phyloP scores from a whole-genome alignment of 2,113 vertebrate genomes.

The Pelobates fuscus region DNA sequence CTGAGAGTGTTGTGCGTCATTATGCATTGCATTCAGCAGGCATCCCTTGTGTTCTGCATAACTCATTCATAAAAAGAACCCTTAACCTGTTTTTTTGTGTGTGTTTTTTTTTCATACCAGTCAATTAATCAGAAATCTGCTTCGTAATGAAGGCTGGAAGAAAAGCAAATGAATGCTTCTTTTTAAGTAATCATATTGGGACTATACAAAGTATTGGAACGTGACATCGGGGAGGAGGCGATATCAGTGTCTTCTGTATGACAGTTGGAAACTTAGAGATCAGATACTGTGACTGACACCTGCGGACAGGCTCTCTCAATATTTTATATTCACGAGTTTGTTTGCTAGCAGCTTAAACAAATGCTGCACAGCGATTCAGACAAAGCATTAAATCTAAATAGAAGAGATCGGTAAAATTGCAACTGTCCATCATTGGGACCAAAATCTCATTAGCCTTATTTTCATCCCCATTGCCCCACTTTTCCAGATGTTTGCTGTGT shows the following conservation, averaged over 20 bases:
- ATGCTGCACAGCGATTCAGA: too few species aligned
- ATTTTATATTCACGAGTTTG: background rate
- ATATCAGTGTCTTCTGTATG: constrained; percentile 10
- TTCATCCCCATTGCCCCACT: too few species aligned
- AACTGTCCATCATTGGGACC: too few species aligned
- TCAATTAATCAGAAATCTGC: constrained; percentile 2
- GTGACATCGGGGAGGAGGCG: constrained; percentile 19
- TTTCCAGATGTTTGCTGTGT: too few species aligned
- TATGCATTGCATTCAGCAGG: background rate
- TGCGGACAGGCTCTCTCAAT: background rate
- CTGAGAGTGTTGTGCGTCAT: background rate
- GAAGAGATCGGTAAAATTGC: too few species aligned
- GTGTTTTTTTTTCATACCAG: constrained; percentile 6
- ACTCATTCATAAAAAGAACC: background rate
- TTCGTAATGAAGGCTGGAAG: constrained; percentile 7
- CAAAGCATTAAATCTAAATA: too few species aligned
- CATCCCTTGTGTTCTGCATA: constrained; percentile 2
- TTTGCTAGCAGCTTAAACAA: too few species aligned
- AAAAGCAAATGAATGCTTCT: constrained; percentile 32
- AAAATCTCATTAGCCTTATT: too few species aligned
- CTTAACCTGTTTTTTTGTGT: too few species aligned
- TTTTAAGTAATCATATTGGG: constrained; percentile 17
- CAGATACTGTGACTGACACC: constrained; percentile 13
- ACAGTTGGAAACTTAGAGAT: constrained; percentile 22
- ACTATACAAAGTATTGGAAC: background rate